Conservation (phyloP, 2,888 invertebrate species). For the Smittia sp. region DNA sequence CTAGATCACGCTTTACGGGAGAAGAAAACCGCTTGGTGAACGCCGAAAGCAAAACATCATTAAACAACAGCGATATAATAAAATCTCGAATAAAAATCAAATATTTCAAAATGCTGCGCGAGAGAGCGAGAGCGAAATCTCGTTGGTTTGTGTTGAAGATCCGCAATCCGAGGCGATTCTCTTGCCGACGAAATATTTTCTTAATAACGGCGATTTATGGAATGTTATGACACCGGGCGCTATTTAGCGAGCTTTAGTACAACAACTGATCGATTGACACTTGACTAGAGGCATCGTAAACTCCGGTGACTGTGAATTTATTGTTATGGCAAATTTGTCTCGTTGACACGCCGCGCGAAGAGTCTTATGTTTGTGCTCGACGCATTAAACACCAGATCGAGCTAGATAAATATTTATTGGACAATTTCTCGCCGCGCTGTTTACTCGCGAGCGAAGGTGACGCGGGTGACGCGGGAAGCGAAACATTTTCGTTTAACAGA, state of each 20-base stretch:
- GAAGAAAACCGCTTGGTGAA: conserved; percentile 3
- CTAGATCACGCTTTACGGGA: not conserved
- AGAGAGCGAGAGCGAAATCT: not conserved
- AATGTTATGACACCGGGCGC: conserved; percentile 20
- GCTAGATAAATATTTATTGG: not conserved
- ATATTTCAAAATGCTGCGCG: not conserved
- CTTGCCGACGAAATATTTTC: not conserved
- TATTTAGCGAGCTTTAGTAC: not conserved
- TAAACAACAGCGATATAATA: not conserved
- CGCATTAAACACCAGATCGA: too few relatives aligned
- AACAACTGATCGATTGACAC: conserved; percentile 20
- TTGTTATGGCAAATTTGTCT: conserved; percentile 14
- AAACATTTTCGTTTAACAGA: too few relatives aligned
- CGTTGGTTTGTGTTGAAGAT: not conserved
- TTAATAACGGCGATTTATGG: not conserved
- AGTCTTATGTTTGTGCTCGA: not conserved
- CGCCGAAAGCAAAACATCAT: not conserved
- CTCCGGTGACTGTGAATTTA: not conserved
- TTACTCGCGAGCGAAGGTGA: too few relatives aligned
- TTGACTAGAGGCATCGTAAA: not conserved
- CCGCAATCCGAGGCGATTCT: conserved; percentile 3
- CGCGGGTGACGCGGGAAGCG: too few relatives aligned
- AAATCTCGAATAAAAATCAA: conserved; percentile 9
- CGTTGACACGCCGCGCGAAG: not conserved
- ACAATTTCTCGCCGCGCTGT: not conserved